A percentile compares a stretch with the other conserved stretches of the same genome.
phyloP scores from a whole-genome alignment of 2,113 vertebrate genomes.

The Corapipo altera region DNA sequence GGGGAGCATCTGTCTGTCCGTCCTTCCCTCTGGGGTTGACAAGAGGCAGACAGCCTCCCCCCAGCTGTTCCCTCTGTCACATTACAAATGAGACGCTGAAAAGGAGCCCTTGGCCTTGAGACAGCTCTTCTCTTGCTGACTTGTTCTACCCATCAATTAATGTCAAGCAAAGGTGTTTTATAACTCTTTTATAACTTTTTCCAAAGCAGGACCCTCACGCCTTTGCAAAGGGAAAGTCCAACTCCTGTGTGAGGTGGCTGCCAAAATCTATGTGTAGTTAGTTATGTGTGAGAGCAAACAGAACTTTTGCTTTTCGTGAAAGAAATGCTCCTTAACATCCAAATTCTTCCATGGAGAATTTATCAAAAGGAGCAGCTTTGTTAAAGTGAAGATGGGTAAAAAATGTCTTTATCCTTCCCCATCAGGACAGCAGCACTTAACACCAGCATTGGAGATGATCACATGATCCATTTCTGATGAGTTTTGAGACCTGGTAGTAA shows the following conservation, averaged over 20 bases:
- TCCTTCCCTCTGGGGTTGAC: conserved; percentile 38
- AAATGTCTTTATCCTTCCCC: neutral
- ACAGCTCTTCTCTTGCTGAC: conserved; percentile 73
- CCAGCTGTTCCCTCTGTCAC: conserved; percentile 79
- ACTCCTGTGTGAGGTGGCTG: neutral
- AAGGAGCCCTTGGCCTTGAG: conserved; percentile 72
- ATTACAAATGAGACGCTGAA: conserved; percentile 82
- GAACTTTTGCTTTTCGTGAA: neutral
- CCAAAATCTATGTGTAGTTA: fast-evolving
- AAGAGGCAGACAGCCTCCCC: conserved; percentile 29
- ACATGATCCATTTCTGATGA: neutral
- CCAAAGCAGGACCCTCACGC: neutral
- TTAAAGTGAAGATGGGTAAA: neutral
- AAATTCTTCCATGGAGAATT: neutral
- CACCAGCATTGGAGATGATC: fast-evolving
- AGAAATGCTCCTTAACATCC: neutral
- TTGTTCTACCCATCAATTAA: conserved; percentile 64
- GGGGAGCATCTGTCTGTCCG: conserved; percentile 35
- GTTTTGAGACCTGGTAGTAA: neutral
- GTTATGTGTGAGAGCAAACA: neutral
- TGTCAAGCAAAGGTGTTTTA: conserved; percentile 43
- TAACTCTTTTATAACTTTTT: conserved; percentile 24
- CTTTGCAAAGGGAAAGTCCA: neutral
- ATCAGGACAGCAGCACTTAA: neutral
- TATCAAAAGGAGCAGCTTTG: neutral